phyloP scores from a whole-genome alignment of 2,888 invertebrate genomes.

The Chrysolina americana region DNA sequence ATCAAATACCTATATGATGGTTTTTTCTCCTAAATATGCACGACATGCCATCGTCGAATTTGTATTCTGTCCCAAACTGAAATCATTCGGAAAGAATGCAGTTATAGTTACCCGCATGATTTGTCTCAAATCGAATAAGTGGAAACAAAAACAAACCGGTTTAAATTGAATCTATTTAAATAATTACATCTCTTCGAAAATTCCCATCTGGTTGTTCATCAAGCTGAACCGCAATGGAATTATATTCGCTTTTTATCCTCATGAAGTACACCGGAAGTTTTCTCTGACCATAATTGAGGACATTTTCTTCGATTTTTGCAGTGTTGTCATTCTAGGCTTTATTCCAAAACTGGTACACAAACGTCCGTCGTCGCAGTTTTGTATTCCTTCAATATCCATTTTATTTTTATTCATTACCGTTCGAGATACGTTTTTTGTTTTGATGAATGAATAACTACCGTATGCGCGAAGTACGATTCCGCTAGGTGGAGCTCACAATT shows the following conservation, averaged over 20 bases:
- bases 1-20: slow-evolving; percentile 10
- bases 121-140: slow-evolving; percentile 57
- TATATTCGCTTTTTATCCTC: slow-evolving; percentile 6
- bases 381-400: too few species aligned
- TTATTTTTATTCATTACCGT: too few species aligned
- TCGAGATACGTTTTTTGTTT: too few species aligned
- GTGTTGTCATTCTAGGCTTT: neutral
- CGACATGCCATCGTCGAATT: slow-evolving; percentile 25
- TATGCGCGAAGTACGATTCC: too few species aligned
- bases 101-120: slow-evolving; percentile 51
- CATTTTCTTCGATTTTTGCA: neutral
- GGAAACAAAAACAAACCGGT: slow-evolving; percentile 55
- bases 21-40: slow-evolving; percentile 11
- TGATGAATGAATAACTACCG: too few species aligned
- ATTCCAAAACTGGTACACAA: too few species aligned
- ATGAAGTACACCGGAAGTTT: slow-evolving; percentile 3
- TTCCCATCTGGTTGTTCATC: slow-evolving; percentile 52
- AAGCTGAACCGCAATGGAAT: slow-evolving; percentile 3
- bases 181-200: slow-evolving; percentile 48
- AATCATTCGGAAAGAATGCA: slow-evolving; percentile 47
- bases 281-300: neutral
- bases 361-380: too few species aligned
- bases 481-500: too few species aligned
- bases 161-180: slow-evolving; percentile 57
- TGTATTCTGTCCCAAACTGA: slow-evolving; percentile 34